These are phyloP conservation scores for Meriones psammophilus DNA, from an alignment of 2,797 vertebrate genomes.

Conservation along the genomic window DNA sequence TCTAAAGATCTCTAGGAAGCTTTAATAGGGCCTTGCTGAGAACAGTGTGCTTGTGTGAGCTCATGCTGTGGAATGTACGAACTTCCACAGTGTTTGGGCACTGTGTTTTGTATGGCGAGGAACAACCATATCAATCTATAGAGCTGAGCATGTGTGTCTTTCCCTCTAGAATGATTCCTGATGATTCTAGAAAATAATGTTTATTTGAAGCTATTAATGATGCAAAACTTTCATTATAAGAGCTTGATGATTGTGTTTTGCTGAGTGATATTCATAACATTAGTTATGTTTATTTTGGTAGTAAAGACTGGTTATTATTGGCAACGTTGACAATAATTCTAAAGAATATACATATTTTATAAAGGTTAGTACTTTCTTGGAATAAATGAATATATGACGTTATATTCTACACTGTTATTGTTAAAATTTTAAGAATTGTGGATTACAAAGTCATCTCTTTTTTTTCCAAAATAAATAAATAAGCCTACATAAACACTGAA, in stretches of 20 bases:
- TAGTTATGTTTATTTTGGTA: slow-evolving; percentile 53
- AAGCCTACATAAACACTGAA: background rate
- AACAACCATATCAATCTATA: background rate
- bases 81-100: background rate
- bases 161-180: background rate
- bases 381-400: background rate
- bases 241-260: background rate
- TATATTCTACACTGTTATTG: background rate
- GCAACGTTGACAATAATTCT: background rate
- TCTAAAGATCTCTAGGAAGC: slow-evolving; percentile 5
- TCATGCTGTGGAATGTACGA: background rate
- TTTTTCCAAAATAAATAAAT: background rate
- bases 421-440: slow-evolving; percentile 7
- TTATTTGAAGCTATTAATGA: slow-evolving; percentile 40
- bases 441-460: background rate
- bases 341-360: background rate
- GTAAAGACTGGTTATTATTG: slow-evolving; percentile 6
- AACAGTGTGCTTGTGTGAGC: background rate
- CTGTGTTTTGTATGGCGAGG: background rate
- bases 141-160: background rate
- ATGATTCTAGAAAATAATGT: background rate
- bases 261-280: slow-evolving; percentile 29
- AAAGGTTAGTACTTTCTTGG: slow-evolving; percentile 25
- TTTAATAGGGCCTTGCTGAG: background rate
- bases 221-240: background rate